Evolutionary conservation across 2,113 vertebrate species (phyloP).

Genomic region (Centrocercus urophasianus): DNA sequence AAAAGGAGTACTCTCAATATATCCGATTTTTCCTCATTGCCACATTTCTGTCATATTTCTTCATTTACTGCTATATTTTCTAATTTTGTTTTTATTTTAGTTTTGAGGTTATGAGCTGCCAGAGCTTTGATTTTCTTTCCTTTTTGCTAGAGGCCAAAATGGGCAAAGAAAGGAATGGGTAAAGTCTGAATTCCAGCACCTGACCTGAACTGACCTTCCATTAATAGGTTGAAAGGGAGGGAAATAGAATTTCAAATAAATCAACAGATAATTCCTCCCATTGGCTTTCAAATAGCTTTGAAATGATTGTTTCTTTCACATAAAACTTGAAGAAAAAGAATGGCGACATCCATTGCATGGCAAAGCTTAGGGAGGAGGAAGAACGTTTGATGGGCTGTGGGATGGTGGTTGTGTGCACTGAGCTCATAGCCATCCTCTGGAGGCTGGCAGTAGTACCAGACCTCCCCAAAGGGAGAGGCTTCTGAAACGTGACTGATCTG

Average conservation of each 20-base stretch:
- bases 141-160: neutral
- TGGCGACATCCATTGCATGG: neutral
- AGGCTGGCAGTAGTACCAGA: too few relatives aligned
- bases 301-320: neutral
- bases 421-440: too few relatives aligned
- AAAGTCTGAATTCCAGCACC: neutral
- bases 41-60: neutral
- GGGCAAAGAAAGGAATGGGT: neutral
- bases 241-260: neutral
- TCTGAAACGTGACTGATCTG: too few relatives aligned
- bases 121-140: constrained; percentile 2
- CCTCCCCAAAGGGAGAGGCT: too few relatives aligned
- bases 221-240: neutral
- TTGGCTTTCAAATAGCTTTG: neutral
- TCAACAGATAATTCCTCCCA: neutral
- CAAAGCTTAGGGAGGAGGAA: neutral
- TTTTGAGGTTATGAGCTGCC: neutral
- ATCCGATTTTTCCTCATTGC: neutral
- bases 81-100: neutral
- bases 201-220: neutral
- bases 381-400: neutral
- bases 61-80: neutral
- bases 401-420: too few relatives aligned
- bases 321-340: neutral
- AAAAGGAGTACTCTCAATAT: neutral